Evolutionary conservation across 1,140 invertebrate species (phyloP), one percentile per base, ranked within the genome.

Genomic region (Drosophila ambigua): DNA sequence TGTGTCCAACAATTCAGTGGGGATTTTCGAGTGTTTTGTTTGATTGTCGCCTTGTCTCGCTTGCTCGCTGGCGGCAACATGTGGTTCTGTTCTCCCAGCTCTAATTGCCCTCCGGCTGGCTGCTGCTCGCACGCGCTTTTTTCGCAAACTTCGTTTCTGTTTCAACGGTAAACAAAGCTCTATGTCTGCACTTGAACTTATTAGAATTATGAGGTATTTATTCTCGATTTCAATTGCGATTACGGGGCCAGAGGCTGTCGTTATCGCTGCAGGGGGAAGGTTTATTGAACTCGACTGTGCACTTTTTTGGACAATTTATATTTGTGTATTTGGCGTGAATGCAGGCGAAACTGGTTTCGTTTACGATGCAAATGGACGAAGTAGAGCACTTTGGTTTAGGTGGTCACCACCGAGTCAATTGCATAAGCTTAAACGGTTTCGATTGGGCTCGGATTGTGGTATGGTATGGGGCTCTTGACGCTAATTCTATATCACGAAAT

Each of bases 221-320:
- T 60, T 41, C 60, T 59, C 28, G 28, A 63, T 45, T 75, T 71
- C 55, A 65, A 65, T 59, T 50, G 58, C 58, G 61, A 65, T 59
- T 63, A 46, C 9, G 4, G 54, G n/a, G 6, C 28, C 61, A 53
- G 60, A 60, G 72, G 72, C 13, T 39, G 35, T 39, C 35, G 72
- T 75, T 75, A 75, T 72, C 63, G 31, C 16, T 46, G 44, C 73
- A 49, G 24, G n/a, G 52, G 44, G 43, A 51, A 51, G 51, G 81
- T 85, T 85, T 87, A 57, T 87, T 85, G 81, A 85, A 85, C 81
- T 82, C 62, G 58, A 64, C 60, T 31, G 35, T 73, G 63, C 77
- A 74, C 63, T 67, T 73, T 63, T 78, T 61, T 63, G 80, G 76
- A 50, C 72, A 79, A 65, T 78, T 72, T 39, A 4, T 13, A 5